Percentiles rank a stretch among this genome's conserved stretches.
Evolutionary conservation across 23 tunicate genomes (phyloP).

Genomic region (Diplosoma virens): DNA sequence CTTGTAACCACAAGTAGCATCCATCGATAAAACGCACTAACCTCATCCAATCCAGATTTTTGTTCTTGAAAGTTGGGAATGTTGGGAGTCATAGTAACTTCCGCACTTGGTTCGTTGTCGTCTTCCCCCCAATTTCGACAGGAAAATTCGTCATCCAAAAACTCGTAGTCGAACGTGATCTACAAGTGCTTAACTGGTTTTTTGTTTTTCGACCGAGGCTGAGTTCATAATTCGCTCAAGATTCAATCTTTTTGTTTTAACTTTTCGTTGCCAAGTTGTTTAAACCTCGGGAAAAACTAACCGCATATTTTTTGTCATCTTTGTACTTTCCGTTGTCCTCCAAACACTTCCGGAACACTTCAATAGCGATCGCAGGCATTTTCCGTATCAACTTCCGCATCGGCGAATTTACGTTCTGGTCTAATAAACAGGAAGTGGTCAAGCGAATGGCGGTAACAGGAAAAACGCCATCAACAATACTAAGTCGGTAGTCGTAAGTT

Average conservation of each 20-base stretch:
- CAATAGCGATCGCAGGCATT: conserved; percentile 90
- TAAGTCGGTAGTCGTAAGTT: conserved; percentile 40
- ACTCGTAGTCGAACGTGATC: conserved; percentile 87
- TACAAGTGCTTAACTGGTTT: neutral
- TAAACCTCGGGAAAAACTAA: no score
- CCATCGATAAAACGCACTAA: no score
- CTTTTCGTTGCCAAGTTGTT: no score
- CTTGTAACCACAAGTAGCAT: no score
- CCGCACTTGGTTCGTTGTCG: neutral
- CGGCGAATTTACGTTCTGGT: conserved; percentile 49
- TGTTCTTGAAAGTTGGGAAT: no score
- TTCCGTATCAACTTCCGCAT: conserved; percentile 89
- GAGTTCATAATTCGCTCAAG: no score
- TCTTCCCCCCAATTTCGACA: conserved; percentile 62
- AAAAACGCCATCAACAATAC: conserved; percentile 3
- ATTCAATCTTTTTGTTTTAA: no score
- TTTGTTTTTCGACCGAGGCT: neutral
- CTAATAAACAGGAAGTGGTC: neutral
- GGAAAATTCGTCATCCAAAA: conserved; percentile 89
- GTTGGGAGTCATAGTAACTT: no score
- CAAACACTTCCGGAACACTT: conserved; percentile 70
- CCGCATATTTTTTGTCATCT: conserved; percentile 47
- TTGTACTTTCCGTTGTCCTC: conserved; percentile 29
- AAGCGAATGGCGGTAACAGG: neutral
- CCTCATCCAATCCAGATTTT: no score